These are phyloP conservation scores for Apodemia mormo DNA, from an alignment of 2,888 invertebrate species.

Conservation along the genomic window DNA sequence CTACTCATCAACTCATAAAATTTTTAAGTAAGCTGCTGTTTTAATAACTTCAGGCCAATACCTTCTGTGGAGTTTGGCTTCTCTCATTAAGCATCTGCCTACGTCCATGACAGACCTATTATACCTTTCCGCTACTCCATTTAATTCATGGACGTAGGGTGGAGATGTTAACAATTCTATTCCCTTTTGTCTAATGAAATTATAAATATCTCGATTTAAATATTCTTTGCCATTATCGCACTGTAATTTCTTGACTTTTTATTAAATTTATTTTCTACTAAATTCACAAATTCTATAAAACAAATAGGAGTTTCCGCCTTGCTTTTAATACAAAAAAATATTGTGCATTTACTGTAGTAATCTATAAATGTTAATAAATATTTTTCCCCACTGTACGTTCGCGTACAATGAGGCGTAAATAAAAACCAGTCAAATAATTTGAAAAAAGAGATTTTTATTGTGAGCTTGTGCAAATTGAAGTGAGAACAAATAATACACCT, in stretches of 20 bases:
- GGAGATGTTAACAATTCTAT: constrained; percentile 35
- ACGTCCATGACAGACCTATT: constrained; percentile 38
- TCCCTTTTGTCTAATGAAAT: too few relatives aligned
- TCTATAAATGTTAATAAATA: not conserved
- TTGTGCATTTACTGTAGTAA: not conserved
- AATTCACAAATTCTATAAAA: not conserved
- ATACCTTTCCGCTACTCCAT: constrained; percentile 42
- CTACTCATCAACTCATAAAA: too few relatives aligned
- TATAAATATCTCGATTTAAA: too few relatives aligned
- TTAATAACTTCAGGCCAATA: constrained; percentile 32
- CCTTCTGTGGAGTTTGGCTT: constrained; percentile 30
- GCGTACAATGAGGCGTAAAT: too few relatives aligned
- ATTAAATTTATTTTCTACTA: constrained; percentile 26
- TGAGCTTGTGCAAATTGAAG: too few relatives aligned
- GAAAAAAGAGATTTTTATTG: too few relatives aligned
- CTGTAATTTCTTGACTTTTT: too few relatives aligned
- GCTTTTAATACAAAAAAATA: not conserved
- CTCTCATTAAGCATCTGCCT: constrained; percentile 30
- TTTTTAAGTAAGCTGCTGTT: constrained; percentile 32
- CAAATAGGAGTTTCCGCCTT: not conserved
- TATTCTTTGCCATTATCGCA: too few relatives aligned
- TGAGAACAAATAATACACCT: too few relatives aligned
- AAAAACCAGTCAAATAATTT: too few relatives aligned
- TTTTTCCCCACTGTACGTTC: not conserved
- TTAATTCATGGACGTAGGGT: constrained; percentile 38